Base-by-base conservation (phyloP, 2,888 invertebrate genomes). In the Fissipunctia ypsillon region DNA sequence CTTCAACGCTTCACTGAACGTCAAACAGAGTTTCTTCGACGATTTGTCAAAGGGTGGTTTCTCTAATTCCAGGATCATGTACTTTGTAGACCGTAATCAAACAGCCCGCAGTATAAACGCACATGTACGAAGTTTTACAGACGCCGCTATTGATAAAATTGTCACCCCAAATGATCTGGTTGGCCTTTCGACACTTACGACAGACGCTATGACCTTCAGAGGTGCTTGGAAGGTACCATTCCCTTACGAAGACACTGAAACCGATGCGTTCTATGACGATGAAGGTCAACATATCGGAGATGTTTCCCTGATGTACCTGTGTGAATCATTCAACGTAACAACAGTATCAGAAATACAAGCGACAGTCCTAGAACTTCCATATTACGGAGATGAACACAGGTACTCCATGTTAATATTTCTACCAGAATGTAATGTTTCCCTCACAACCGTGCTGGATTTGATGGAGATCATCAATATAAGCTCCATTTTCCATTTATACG, bases 401-500 rank as follows among this genome's bases (percentile, higher is more conserved):
- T 96, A 97, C 73, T 97, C 97, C 0, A 97, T 98, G 97, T 91
- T 97, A 9, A 86, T 97, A 5, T 92, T 97, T 76, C 87, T 98
- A 50, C 98, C 98, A 0, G 89, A 94, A 65, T 88, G 91, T 48
- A 95, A 94, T 31, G 91, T 94, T 28, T 88, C 93, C 1, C 76
- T 97, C 4, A 88, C 89, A 3, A 91, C 90, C 3, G 94, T 97
- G 1, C 90, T 97, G 2, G 91, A 96, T 0, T 93, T 93, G 16
- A 87, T 98, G 22, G 92, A 93, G 19, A 87, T 80, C 0, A 87
- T 96, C 16, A 96, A 96, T 71, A 88, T 97, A 83, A 89, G 90
- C 0, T 92, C 95, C 0, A 92, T 97, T 41, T 93, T 97, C 45
- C 87, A 91, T 3, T 88, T 92, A 10, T 93, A 97, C 41, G 86